Percentiles rank a stretch among this genome's conserved stretches.
Evolutionary conservation across 2,888 invertebrate species (phyloP).

Genomic region (Cremastinae sp.): DNA sequence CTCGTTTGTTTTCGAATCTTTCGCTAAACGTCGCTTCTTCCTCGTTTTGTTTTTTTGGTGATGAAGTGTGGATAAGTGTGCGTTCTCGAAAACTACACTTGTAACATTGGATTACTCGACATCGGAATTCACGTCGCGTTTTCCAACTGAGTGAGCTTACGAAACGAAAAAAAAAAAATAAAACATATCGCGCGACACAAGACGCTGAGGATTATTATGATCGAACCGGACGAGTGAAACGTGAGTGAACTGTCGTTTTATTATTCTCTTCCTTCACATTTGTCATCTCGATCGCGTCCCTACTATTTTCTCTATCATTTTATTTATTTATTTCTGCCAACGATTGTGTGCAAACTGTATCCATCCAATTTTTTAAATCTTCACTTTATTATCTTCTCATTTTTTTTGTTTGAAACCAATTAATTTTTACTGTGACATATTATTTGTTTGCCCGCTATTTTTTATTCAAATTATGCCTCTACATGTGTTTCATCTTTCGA

Average conservation of each 20-base stretch:
- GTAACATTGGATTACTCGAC: constrained; percentile 54
- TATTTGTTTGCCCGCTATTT: too few species aligned
- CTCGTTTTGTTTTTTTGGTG: constrained; percentile 17
- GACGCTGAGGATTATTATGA: constrained; percentile 53
- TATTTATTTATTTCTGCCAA: not conserved
- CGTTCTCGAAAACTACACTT: constrained; percentile 18
- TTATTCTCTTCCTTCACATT: not conserved
- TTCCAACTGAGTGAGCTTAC: constrained; percentile 14
- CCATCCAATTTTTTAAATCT: not conserved
- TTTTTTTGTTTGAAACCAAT: too few species aligned
- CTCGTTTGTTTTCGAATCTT: constrained; percentile 10
- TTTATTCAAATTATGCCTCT: too few species aligned
- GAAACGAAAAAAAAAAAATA: constrained; percentile 17
- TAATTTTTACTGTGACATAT: too few species aligned
- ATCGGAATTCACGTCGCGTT: constrained; percentile 5
- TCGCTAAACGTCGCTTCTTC: not conserved
- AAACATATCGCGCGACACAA: constrained; percentile 18
- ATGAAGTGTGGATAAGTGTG: constrained; percentile 52
- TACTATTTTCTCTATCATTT: not conserved
- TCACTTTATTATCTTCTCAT: too few species aligned
- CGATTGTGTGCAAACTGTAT: too few species aligned
- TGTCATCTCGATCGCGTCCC: not conserved
- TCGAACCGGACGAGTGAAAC: constrained; percentile 43
- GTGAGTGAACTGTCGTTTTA: constrained; percentile 31
- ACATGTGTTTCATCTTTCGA: too few species aligned